Evolutionary conservation across 2,797 vertebrate genomes (phyloP).

Genomic region (Lepilemur ruficaudatus): DNA sequence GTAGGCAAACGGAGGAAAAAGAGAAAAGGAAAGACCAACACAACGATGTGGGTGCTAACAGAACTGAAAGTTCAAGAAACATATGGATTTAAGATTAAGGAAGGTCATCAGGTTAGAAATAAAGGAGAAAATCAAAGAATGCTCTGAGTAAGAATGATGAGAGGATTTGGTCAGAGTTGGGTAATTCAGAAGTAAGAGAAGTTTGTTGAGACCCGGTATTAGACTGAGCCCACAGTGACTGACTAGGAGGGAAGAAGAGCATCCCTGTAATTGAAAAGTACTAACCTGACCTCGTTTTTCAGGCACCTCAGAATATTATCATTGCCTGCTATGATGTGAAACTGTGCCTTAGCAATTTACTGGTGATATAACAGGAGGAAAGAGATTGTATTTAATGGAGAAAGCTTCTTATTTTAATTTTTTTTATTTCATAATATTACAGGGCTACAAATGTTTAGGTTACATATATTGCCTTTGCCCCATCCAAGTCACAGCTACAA

Average conservation of each 20-base stretch:
- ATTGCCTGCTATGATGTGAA: neutral
- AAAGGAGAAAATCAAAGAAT: neutral
- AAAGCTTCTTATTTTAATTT: conserved; percentile 27
- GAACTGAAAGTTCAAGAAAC: neutral
- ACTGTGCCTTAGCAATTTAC: neutral
- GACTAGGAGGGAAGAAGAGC: neutral
- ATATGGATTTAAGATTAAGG: neutral
- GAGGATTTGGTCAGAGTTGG: neutral
- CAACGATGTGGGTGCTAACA: neutral
- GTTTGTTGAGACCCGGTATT: neutral
- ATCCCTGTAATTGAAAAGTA: neutral
- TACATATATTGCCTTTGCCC: too few relatives aligned
- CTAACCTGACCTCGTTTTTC: neutral
- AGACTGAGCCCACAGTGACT: neutral
- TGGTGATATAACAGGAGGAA: neutral
- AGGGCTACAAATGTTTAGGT: too few relatives aligned
- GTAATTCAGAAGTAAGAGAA: neutral
- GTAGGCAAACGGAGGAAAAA: neutral
- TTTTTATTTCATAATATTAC: neutral
- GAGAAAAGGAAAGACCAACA: neutral
- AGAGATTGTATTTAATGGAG: neutral
- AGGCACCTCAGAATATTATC: neutral
- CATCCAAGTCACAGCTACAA: too few relatives aligned
- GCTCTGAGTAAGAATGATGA: neutral
- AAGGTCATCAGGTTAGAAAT: neutral